phyloP scores from a whole-genome alignment of 2,888 invertebrate species.

The Ceratothoa steindachneri region DNA sequence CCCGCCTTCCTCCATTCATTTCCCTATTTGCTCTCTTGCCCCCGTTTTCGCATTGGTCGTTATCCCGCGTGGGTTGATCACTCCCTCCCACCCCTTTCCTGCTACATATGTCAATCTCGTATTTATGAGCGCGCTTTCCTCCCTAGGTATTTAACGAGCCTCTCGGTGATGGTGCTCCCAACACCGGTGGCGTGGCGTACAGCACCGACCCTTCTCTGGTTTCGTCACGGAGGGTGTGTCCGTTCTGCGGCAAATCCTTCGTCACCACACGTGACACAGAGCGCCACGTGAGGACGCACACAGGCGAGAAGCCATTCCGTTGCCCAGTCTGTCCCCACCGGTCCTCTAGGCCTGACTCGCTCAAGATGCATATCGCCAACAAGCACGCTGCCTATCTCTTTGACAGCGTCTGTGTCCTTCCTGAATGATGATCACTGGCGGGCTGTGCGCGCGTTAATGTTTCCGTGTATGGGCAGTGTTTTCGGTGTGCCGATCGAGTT shows the following conservation, averaged over 20 bases:
- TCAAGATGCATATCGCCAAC: constrained; percentile 14
- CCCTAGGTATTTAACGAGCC: constrained; percentile 7
- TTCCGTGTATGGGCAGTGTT: no score
- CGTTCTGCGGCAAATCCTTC: constrained; percentile 37
- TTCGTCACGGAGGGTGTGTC: constrained; percentile 17
- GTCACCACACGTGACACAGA: constrained; percentile 30
- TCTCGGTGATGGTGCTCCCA: constrained; percentile 14
- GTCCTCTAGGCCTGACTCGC: constrained; percentile 14
- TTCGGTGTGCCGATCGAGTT: no score
- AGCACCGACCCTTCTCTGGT: neutral
- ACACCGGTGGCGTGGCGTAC: neutral
- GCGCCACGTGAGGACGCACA: constrained; percentile 39
- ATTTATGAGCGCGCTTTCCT: neutral
- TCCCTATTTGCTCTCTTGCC: no score
- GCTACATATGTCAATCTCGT: no score
- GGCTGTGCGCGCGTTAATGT: no score
- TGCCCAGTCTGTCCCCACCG: constrained; percentile 38
- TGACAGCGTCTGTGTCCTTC: no score
- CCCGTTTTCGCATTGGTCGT: no score
- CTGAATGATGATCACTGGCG: no score
- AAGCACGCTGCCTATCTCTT: constrained; percentile 10
- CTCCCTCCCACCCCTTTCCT: no score
- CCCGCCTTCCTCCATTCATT: no score
- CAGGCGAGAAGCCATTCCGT: constrained; percentile 38
- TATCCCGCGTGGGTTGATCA: no score